These are phyloP conservation scores for Rutilus rutilus DNA, from an alignment of 2,113 vertebrate species.

Conservation along the genomic window DNA sequence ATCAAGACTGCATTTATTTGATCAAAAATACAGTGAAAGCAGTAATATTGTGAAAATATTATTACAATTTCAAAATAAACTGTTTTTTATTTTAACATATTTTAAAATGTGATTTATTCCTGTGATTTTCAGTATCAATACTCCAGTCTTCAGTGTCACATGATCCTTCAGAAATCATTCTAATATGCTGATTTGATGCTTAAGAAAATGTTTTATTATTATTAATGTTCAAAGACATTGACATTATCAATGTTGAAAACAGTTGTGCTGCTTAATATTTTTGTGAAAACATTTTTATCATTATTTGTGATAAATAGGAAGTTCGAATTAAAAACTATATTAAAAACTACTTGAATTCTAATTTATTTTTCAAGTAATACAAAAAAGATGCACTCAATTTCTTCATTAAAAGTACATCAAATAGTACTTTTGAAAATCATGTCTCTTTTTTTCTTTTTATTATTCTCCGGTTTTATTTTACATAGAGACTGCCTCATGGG, in stretches of 20 bases:
- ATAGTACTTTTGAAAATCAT: neutral
- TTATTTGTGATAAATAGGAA: neutral
- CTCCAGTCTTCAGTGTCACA: neutral
- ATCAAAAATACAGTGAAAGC: too few relatives aligned
- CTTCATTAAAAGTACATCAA: neutral
- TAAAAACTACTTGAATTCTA: neutral
- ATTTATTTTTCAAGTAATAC: neutral
- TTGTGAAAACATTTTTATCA: neutral
- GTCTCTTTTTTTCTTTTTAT: neutral
- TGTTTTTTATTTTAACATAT: neutral
- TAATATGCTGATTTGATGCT: neutral
- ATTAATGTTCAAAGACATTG: neutral
- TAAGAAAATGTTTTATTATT: neutral
- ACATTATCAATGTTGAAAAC: neutral
- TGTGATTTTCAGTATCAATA: neutral
- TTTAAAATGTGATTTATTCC: neutral
- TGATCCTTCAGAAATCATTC: neutral
- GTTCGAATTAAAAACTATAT: neutral
- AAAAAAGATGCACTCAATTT: neutral
- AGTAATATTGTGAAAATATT: too few relatives aligned
- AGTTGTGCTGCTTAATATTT: neutral
- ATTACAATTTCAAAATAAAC: too few relatives aligned
- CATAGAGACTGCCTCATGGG: neutral
- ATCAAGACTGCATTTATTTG: neutral
- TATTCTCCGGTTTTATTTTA: neutral